A percentile compares a stretch with the other conserved stretches of the same genome.
phyloP scores from a whole-genome alignment of 1,140 invertebrate genomes.

The Drosophila pseudoananassae region DNA sequence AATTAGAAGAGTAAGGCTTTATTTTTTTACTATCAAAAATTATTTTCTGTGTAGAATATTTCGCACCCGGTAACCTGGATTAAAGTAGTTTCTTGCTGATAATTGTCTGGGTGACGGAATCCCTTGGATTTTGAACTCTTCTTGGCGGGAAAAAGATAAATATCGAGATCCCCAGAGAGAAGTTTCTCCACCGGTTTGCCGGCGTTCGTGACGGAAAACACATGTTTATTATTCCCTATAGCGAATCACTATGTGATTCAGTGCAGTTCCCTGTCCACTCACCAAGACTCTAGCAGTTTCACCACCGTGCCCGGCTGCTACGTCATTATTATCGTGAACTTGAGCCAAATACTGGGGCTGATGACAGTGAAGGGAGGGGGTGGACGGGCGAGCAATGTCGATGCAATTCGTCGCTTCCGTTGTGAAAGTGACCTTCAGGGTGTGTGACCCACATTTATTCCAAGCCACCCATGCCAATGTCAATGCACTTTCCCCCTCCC shows the following conservation, averaged over 20 bases:
- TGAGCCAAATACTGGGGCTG: slow-evolving; percentile 6
- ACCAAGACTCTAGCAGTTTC: slow-evolving; percentile 36
- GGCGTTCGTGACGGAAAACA: slow-evolving; percentile 67
- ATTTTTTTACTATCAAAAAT: no score
- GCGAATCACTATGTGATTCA: slow-evolving; percentile 44
- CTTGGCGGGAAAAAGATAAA: background rate
- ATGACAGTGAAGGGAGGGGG: background rate
- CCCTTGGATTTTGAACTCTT: slow-evolving; percentile 3
- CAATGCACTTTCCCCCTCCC: slow-evolving; percentile 33
- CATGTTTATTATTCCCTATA: slow-evolving; percentile 12
- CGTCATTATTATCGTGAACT: slow-evolving; percentile 41
- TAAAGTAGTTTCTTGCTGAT: slow-evolving; percentile 7
- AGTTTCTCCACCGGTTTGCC: slow-evolving; percentile 16
- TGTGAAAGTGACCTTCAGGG: slow-evolving; percentile 43
- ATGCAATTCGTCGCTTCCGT: slow-evolving; percentile 44
- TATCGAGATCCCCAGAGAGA: slow-evolving; percentile 12
- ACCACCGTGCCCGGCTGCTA: slow-evolving; percentile 23
- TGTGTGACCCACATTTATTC: slow-evolving; percentile 46
- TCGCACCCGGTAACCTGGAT: slow-evolving; percentile 14
- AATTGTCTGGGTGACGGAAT: background rate
- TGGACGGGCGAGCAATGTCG: slow-evolving; percentile 26
- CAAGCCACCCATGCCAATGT: slow-evolving; percentile 33
- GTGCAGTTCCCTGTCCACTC: slow-evolving; percentile 27
- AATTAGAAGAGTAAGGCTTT: no score
- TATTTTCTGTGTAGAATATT: background rate